Conservation (phyloP, 2,797 vertebrate species). For the Anabacerthia variegaticeps region DNA sequence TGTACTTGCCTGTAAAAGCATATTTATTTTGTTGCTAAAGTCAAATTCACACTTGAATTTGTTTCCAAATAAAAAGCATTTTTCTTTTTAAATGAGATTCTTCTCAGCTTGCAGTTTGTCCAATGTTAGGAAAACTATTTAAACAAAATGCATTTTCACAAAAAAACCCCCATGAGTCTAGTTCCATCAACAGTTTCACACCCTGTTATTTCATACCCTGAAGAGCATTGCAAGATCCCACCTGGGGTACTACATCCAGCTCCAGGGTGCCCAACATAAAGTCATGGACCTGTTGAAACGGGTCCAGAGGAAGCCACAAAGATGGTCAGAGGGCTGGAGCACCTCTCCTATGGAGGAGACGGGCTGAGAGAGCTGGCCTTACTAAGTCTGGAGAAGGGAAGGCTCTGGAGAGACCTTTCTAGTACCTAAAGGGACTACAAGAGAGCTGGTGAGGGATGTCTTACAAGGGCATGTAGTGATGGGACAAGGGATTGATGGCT, state of each 20-base stretch:
- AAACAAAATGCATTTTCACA: not conserved
- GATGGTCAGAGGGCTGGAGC: not conserved
- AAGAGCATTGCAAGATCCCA: not conserved
- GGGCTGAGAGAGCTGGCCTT: not conserved
- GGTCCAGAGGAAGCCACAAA: not conserved
- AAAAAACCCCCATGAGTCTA: accelerated
- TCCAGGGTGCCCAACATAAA: not conserved
- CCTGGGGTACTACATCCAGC: not conserved
- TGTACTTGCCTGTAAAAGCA: not conserved
- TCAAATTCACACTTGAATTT: not conserved
- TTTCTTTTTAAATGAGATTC: not conserved
- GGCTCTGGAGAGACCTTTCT: not conserved
- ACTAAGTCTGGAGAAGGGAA: not conserved
- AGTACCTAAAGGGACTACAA: not conserved
- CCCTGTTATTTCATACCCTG: not conserved
- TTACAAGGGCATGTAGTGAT: not conserved
- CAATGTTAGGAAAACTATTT: not conserved
- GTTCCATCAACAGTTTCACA: not conserved
- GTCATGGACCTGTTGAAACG: not conserved
- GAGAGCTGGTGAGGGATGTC: not conserved
- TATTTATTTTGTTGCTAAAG: not conserved
- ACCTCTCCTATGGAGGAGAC: not conserved
- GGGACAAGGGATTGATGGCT: not conserved
- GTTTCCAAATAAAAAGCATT: not conserved
- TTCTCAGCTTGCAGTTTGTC: not conserved